Conservation (phyloP, 1,140 invertebrate species). For the Magallana gigas region DNA sequence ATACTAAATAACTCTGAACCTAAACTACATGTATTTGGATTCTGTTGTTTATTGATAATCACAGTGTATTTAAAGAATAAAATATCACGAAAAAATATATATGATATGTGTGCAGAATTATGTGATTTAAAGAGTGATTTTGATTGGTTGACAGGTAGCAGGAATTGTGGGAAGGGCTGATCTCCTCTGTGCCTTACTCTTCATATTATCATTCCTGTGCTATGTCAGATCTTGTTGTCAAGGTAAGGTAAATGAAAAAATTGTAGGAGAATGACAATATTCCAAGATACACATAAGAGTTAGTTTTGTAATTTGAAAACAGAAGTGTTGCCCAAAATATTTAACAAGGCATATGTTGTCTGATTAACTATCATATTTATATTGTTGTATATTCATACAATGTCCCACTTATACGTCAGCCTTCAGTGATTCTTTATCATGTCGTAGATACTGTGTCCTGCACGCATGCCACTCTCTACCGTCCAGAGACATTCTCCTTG, state of each 20-base stretch:
- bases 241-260: constrained; percentile 54
- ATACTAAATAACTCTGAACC: too few species aligned
- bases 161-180: constrained; percentile 97
- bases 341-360: too few species aligned
- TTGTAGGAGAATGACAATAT: neutral
- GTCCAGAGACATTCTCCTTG: constrained; percentile 63
- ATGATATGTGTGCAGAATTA: too few species aligned
- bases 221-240: constrained; percentile 81
- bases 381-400: too few species aligned
- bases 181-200: constrained; percentile 89
- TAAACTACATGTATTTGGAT: too few species aligned
- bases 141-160: constrained; percentile 86
- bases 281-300: too few species aligned
- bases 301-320: too few species aligned
- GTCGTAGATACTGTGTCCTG: neutral
- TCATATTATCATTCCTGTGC: constrained; percentile 87
- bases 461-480: constrained; percentile 19
- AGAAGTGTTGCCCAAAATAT: too few species aligned
- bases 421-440: neutral
- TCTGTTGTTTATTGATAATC: too few species aligned
- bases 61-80: too few species aligned
- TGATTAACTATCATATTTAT: too few species aligned
- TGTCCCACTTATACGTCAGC: neutral
- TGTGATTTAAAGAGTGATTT: neutral
- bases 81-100: too few species aligned